Base-by-base conservation (phyloP, 2,888 invertebrate species). In the Mythimna loreyi region DNA sequence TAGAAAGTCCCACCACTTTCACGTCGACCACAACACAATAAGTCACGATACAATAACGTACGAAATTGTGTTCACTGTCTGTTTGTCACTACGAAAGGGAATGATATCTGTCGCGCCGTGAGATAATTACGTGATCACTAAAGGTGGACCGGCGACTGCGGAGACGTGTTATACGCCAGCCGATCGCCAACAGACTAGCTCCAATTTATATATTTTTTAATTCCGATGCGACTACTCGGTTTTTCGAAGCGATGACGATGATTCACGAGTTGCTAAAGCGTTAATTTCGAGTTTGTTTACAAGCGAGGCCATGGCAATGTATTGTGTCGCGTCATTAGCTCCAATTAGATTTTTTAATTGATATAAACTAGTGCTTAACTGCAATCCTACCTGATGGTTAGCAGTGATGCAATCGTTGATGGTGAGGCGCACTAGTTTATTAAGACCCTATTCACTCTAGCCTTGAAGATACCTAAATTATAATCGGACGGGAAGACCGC, bases 1-100 rank as follows among this genome's bases (percentile, higher is more conserved):
- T 91, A 92, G 92, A 93, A 93, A 93, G 92, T 89, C 79, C 55
- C 77, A 84, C 80, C 85, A 90, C 92, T 92, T 92, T 92, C 91
- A 87, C 92, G 82, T 80, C 66, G 71, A 75, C 64, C 73, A 72
- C 83, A 64, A 52, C 75, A 84, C 84, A 81, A 85, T 86, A 83
- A 80, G 74, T 67, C 81, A 78, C 79, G 64, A 68, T 78, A 80
- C 85, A 67, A 67, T 71, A 81, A 70, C 58, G 78, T 47, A 67
- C 72, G 33, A 65, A 78, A 72, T 72, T 65, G 71, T 73, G 67
- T 79, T 74, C 69, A 69, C 81, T 81, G 76, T 78, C 75, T 62
- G 79, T 82, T 79, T 76, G 85, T 81, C 86, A 83, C 86, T 83
- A 84, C 79, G 82, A 87, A n/a, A 88, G 88, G 87, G 87, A 53